These are phyloP conservation scores for Lochmaea capreae DNA, from an alignment of 2,888 invertebrate species.

Conservation along the genomic window DNA sequence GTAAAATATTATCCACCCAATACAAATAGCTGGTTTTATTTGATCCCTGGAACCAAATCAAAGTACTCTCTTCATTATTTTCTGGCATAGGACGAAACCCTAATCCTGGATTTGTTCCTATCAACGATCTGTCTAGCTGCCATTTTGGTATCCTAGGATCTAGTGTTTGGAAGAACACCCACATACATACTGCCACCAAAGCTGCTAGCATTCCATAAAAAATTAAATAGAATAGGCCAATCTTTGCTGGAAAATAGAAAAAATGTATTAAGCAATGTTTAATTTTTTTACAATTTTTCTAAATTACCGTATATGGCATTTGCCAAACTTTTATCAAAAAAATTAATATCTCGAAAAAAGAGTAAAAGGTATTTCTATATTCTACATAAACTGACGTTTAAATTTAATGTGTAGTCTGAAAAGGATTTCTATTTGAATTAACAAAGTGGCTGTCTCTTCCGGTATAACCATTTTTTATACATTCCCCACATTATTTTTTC, in stretches of 20 bases:
- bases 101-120: constrained; percentile 95
- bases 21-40: constrained; percentile 79
- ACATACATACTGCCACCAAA: constrained; percentile 93
- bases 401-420: too few species aligned
- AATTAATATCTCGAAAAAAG: too few species aligned
- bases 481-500: too few species aligned
- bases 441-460: too few species aligned
- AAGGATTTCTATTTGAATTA: too few species aligned
- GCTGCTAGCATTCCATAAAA: constrained; percentile 94
- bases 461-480: too few species aligned
- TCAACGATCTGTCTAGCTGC: constrained; percentile 86
- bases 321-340: too few species aligned
- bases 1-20: constrained; percentile 81
- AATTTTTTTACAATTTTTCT: too few species aligned
- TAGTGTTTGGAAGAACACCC: constrained; percentile 92
- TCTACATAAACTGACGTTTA: too few species aligned
- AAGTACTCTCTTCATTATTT: constrained; percentile 90
- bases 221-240: constrained; percentile 92
- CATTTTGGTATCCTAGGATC: constrained; percentile 92
- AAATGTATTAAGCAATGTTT: too few species aligned
- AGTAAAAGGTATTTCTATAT: too few species aligned
- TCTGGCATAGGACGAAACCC: constrained; percentile 94
- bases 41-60: constrained; percentile 94
- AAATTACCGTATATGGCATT: too few species aligned
- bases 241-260: constrained; percentile 79